phyloP scores from a whole-genome alignment of 1,140 invertebrate species.

The Tetragonula clypearis region DNA sequence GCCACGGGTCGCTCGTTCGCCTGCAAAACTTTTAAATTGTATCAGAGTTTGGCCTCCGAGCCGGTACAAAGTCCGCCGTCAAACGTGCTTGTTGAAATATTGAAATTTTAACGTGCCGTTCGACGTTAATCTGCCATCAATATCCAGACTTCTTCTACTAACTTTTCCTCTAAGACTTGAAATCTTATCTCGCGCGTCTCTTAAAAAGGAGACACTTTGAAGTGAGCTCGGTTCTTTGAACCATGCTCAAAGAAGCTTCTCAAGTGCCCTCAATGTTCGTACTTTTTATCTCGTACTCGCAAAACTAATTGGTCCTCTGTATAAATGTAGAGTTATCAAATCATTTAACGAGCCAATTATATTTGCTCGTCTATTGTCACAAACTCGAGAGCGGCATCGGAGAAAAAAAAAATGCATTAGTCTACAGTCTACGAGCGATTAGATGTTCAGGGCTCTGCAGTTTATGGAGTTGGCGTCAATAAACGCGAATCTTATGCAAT shows the following conservation, averaged over 20 bases:
- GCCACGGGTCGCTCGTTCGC: background rate
- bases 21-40: background rate
- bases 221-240: background rate
- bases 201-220: too few relatives aligned
- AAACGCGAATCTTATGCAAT: conserved; percentile 1
- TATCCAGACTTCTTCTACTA: too few relatives aligned
- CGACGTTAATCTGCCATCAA: background rate
- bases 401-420: background rate
- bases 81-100: background rate
- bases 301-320: background rate
- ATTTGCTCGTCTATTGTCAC: background rate
- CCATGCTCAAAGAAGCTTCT: background rate
- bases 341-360: background rate
- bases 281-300: background rate
- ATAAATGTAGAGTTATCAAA: background rate
- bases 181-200: too few relatives aligned
- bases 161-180: too few relatives aligned
- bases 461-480: background rate
- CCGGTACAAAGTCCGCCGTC: background rate
- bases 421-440: background rate
- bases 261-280: background rate
- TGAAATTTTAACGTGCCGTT: background rate
- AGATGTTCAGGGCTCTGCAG: too few relatives aligned
- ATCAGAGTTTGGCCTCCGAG: background rate
- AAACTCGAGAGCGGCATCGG: background rate